Conservation (phyloP, 2,113 vertebrate genomes). For the Rana temporaria region DNA sequence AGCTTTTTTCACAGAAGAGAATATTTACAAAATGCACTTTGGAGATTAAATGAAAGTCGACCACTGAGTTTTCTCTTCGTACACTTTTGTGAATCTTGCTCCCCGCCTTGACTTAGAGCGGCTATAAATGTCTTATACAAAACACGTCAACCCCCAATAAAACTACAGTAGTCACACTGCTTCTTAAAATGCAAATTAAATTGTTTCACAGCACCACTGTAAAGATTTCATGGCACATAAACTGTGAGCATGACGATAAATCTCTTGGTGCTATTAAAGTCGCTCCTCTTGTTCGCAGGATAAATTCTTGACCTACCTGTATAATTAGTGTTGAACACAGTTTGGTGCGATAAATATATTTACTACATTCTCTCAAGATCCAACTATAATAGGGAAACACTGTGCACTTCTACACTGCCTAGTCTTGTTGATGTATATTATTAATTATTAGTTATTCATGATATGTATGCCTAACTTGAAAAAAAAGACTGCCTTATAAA, state of each 20-base stretch:
- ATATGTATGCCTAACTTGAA: too few species aligned
- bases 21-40: too few species aligned
- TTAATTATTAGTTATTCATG: constrained; percentile 7
- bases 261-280: constrained; percentile 44
- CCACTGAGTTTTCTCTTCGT: too few species aligned
- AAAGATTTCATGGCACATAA: constrained; percentile 50
- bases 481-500: too few species aligned
- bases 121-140: constrained; percentile 7
- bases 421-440: neutral
- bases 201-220: constrained; percentile 29
- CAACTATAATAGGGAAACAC: neutral
- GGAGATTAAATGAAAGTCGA: neutral
- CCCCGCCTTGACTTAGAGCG: neutral
- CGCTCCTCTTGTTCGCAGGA: constrained; percentile 49
- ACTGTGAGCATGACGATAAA: constrained; percentile 30
- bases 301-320: constrained; percentile 52
- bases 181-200: constrained; percentile 52
- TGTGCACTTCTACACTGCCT: neutral
- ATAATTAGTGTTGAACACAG: constrained; percentile 40
- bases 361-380: neutral
- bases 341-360: constrained; percentile 35
- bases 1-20: too few species aligned
- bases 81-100: neutral
- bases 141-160: neutral
- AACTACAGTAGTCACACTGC: constrained; percentile 20